Evolutionary conservation across 2,113 vertebrate species (phyloP), one percentile per base, ranked within the genome.

Genomic region (Leucopsar rothschildi): DNA sequence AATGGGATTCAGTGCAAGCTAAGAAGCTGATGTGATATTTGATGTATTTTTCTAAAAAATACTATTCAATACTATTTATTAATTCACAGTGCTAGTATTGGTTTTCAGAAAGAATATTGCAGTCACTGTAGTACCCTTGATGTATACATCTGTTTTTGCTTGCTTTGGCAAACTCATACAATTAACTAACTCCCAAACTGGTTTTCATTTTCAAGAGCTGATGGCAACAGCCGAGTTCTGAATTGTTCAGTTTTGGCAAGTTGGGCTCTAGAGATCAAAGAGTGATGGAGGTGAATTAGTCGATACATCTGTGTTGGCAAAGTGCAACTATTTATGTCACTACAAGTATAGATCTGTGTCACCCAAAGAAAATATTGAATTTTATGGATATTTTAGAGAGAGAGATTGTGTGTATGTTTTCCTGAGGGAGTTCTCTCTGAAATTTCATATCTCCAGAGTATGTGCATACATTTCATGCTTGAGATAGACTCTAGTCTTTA

Each of bases 261-360:
- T 84, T 94, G 80, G 89, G 68, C 96, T 95, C 82, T 94, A 76
- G 94, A 97, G 94, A 97, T 95, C 52, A 50, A 95, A 96, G 88
- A 95, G 31, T 77, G 84, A 96, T 73, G 71, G 95, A 97, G 82
- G 94, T 95, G 96, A 97, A 97, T 97, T 90, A 69, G 79, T 96
- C 91, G 12, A 95, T 97, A 83, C 84, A 95, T 97, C 85, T 96
- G 56, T 97, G 94, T 95, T 97, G 97, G 98, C 96, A 97, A 92
- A 84, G 76, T 73, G 13, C 97, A 97, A 91, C 93, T 80, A 82
- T 94, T 96, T 95, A 91, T 97, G 95, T 96, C 96, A 96, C 76
- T 97, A 40, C 69, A 92, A 95, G 88, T 96, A 93, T 97, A 97
- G 92, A 93, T 98, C 93, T 93, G 4, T 97, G 95, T 97, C 97